Percentiles rank a stretch among this genome's conserved stretches.
Evolutionary conservation across 1,140 invertebrate species (phyloP).

Genomic region (Drosophila bipectinata): DNA sequence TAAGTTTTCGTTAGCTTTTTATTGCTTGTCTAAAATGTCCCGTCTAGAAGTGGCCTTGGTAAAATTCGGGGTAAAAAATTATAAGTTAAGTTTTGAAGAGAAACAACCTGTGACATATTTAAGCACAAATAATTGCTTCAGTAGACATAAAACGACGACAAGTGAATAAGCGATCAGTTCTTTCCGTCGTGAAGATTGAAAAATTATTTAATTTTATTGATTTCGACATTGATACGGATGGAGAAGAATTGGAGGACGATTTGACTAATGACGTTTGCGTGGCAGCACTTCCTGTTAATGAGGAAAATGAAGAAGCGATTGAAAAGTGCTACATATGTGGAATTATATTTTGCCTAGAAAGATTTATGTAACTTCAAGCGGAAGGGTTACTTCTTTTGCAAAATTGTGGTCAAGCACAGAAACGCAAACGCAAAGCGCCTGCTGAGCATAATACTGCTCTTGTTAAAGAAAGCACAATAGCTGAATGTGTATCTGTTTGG

Average conservation of each 20-base stretch:
- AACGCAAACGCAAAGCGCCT: too few species aligned
- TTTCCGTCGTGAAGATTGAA: constrained; percentile 8
- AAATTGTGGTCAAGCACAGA: too few species aligned
- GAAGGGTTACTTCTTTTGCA: too few species aligned
- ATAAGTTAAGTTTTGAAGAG: background rate
- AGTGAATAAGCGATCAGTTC: constrained; percentile 7
- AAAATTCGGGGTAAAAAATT: constrained; percentile 6
- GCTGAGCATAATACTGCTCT: too few species aligned
- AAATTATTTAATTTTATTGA: constrained; percentile 7
- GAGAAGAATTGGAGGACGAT: constrained; percentile 13
- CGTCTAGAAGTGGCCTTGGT: constrained; percentile 17
- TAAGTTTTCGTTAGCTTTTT: constrained; percentile 16
- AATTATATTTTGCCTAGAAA: too few species aligned
- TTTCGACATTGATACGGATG: constrained; percentile 12
- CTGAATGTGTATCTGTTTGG: too few species aligned
- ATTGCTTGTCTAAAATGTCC: constrained; percentile 3
- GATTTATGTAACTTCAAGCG: too few species aligned
- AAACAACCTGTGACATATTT: background rate
- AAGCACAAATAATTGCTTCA: background rate
- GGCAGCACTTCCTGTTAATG: too few species aligned
- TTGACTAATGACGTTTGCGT: too few species aligned
- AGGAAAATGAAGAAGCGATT: too few species aligned
- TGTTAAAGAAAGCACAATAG: too few species aligned
- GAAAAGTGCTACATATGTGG: too few species aligned
- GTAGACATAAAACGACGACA: constrained; percentile 2